phyloP scores from a whole-genome alignment of 2,113 vertebrate species.

The Campylomormyrus numenius region DNA sequence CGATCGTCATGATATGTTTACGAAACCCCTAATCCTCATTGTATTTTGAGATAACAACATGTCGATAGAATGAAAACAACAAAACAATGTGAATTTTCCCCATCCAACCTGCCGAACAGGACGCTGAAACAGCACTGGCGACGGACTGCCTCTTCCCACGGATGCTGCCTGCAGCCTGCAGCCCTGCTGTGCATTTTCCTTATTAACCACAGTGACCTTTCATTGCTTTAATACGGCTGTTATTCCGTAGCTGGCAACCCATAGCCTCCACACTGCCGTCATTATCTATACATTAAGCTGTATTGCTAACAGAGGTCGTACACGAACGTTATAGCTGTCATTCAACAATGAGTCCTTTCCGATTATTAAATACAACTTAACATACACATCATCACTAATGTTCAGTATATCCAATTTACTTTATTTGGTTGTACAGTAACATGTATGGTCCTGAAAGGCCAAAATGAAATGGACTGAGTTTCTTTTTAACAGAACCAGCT shows the following conservation, averaged over 20 bases:
- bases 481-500: neutral
- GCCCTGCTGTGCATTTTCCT: neutral
- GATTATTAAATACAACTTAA: neutral
- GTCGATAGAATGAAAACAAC: neutral
- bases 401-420: neutral
- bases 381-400: neutral
- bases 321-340: neutral
- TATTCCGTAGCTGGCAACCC: neutral
- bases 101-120: neutral
- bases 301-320: neutral
- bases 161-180: neutral
- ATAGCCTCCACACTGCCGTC: neutral
- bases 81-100: neutral
- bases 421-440: neutral
- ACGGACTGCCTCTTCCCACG: neutral
- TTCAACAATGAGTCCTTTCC: neutral
- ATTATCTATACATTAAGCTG: neutral
- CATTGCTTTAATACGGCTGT: neutral
- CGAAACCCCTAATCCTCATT: neutral
- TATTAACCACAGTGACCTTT: neutral
- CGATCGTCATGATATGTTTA: neutral
- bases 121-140: neutral
- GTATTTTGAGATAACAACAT: neutral
- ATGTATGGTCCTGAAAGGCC: neutral
- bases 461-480: neutral